phyloP scores from a whole-genome alignment of 2,888 invertebrate species.

The Ectemnius lituratus region DNA sequence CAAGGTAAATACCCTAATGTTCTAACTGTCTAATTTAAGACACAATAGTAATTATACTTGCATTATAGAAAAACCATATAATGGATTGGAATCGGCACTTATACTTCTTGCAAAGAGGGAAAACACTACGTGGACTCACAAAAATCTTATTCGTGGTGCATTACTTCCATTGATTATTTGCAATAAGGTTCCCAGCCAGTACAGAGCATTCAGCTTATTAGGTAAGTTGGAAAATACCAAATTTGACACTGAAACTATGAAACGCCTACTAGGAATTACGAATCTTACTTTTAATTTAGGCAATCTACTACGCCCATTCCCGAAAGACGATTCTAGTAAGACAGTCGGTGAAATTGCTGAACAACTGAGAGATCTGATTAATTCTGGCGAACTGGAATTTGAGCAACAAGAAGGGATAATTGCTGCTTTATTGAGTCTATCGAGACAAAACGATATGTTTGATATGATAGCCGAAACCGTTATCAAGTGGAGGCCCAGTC shows the following conservation, averaged over 20 bases:
- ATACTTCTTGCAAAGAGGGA: conserved; percentile 76
- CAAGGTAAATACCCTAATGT: conserved; percentile 65
- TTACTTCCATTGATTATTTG: conserved; percentile 66
- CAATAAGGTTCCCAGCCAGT: conserved; percentile 57
- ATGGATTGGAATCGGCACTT: conserved; percentile 66
- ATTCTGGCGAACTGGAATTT: conserved; percentile 61
- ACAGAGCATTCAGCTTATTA: conserved; percentile 66
- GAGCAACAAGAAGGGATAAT: conserved; percentile 69
- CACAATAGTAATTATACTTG: conserved; percentile 13
- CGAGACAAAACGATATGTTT: conserved; percentile 52
- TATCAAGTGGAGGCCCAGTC: conserved; percentile 65
- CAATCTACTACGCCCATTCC: conserved; percentile 66
- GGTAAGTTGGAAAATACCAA: conserved; percentile 54
- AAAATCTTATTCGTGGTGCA: conserved; percentile 70
- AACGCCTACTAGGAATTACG: too few relatives aligned
- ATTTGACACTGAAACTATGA: not conserved
- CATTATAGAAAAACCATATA: conserved; percentile 51
- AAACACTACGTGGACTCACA: conserved; percentile 73
- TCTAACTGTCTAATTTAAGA: not conserved
- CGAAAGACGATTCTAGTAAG: conserved; percentile 52
- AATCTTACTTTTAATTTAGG: conserved; percentile 48
- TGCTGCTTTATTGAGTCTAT: conserved; percentile 68
- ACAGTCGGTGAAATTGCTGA: conserved; percentile 58
- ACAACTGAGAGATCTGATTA: conserved; percentile 66
- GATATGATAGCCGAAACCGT: conserved; percentile 51